phyloP scores from a whole-genome alignment of 2,888 invertebrate species.

The Chydorus sphaericus region DNA sequence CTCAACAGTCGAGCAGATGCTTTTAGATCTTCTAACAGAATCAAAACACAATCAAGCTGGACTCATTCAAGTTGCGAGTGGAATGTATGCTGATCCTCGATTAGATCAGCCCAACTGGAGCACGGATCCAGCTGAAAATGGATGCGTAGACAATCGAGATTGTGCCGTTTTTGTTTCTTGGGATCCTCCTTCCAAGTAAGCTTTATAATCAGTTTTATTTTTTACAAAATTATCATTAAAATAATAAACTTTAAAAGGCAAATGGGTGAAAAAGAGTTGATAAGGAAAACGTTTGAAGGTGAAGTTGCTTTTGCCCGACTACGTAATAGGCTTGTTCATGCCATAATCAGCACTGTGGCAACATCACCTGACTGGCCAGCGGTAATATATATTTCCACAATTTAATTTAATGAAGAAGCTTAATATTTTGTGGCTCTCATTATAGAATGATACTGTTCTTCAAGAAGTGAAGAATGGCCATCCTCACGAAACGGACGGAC shows the following conservation, averaged over 20 bases:
- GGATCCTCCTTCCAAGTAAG: conserved; percentile 34
- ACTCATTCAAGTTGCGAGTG: conserved; percentile 31
- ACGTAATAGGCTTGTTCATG: conserved; percentile 28
- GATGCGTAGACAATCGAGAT: conserved; percentile 61
- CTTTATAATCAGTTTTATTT: conserved; percentile 3
- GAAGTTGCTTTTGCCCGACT: conserved; percentile 29
- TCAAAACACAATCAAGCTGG: conserved; percentile 27
- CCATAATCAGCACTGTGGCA: conserved; percentile 24
- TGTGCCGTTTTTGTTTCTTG: conserved; percentile 51
- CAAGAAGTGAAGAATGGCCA: background rate
- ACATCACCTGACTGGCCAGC: conserved; percentile 9
- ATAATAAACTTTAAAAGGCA: conserved; percentile 10
- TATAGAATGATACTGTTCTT: no score
- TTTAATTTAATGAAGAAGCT: conserved; percentile 15
- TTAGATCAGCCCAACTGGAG: conserved; percentile 45
- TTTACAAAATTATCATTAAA: background rate
- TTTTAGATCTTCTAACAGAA: conserved; percentile 48
- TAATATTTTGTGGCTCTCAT: background rate
- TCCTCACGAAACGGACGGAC: no score
- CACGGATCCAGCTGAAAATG: no score
- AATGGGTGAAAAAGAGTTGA: conserved; percentile 14
- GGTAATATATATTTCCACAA: conserved; percentile 3
- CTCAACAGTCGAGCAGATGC: conserved; percentile 47
- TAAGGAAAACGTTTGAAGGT: conserved; percentile 17
- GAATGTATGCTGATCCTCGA: conserved; percentile 42